Percentiles rank a stretch among this genome's conserved stretches.
phyloP scores from a whole-genome alignment of 2,113 vertebrate genomes.

The Albula glossodonta region DNA sequence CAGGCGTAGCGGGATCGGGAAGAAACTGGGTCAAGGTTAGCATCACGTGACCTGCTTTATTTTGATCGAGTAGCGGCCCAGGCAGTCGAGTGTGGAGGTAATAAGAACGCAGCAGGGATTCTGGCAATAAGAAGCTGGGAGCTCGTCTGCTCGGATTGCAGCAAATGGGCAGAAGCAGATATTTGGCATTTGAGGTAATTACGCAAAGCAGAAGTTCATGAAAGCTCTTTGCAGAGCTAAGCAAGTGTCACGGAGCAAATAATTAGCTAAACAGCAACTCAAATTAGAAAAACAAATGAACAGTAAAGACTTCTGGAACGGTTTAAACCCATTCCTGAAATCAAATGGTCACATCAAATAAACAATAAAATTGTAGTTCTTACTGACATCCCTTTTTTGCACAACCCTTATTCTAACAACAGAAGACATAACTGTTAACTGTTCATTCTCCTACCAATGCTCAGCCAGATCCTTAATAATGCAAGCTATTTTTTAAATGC shows the following conservation, averaged over 20 bases:
- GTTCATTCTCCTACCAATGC: background rate
- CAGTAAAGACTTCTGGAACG: background rate
- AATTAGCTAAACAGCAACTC: background rate
- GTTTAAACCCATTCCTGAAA: background rate
- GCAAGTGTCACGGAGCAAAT: background rate
- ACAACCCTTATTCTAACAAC: background rate
- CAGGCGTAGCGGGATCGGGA: background rate
- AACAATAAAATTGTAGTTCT: background rate
- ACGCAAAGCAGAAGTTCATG: background rate
- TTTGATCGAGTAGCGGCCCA: background rate
- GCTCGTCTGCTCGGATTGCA: background rate
- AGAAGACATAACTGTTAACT: background rate
- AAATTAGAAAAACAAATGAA: background rate
- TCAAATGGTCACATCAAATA: background rate
- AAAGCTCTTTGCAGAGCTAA: background rate
- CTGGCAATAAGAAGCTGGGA: background rate
- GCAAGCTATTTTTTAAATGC: background rate
- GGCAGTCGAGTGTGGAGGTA: background rate
- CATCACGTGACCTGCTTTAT: background rate
- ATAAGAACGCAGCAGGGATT: background rate
- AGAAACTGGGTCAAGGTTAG: slow-evolving; percentile 12
- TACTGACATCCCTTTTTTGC: background rate
- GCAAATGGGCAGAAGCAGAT: background rate
- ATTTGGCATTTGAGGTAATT: background rate
- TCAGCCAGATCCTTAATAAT: background rate